A percentile compares a stretch with the other conserved stretches of the same genome.
Evolutionary conservation across 2,113 vertebrate genomes (phyloP).

Genomic region (Grallaria varia): DNA sequence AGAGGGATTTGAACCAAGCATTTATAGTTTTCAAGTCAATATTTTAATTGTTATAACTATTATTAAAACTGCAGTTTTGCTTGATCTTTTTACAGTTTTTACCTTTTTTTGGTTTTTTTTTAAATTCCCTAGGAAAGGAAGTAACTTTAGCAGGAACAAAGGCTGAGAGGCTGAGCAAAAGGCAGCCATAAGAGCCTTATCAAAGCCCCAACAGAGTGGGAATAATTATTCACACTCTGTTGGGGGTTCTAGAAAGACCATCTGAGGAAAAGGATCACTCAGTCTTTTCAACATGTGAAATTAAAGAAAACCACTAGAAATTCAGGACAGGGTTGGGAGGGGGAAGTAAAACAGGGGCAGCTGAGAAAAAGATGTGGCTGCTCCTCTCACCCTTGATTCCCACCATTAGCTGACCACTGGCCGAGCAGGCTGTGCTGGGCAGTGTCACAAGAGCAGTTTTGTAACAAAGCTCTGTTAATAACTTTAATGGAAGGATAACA

Average conservation of each 20-base stretch:
- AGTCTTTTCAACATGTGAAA: conserved; percentile 59
- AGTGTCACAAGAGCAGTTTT: not conserved
- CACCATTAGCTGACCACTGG: not conserved
- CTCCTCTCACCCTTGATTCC: not conserved
- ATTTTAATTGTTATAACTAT: not conserved
- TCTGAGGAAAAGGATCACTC: conserved; percentile 60
- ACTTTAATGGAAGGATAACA: not conserved
- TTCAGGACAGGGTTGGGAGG: not conserved
- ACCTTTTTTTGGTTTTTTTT: not conserved
- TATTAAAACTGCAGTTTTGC: not conserved
- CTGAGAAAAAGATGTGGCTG: not conserved
- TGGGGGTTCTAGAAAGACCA: conserved; percentile 59
- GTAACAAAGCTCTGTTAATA: not conserved
- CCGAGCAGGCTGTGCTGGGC: not conserved
- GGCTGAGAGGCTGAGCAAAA: conserved; percentile 53
- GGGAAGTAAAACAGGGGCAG: not conserved
- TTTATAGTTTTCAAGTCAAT: not conserved
- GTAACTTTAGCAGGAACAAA: conserved; percentile 63
- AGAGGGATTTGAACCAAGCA: not conserved
- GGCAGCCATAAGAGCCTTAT: conserved; percentile 63
- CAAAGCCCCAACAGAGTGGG: conserved; percentile 60
- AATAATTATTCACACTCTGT: conserved; percentile 67
- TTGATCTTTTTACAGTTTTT: not conserved
- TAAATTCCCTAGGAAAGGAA: conserved; percentile 27
- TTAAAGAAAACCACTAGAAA: conserved; percentile 43